Evolutionary conservation across 2,888 invertebrate species (phyloP), one percentile per base, ranked within the genome.

Genomic region (Oligia latruncula): DNA sequence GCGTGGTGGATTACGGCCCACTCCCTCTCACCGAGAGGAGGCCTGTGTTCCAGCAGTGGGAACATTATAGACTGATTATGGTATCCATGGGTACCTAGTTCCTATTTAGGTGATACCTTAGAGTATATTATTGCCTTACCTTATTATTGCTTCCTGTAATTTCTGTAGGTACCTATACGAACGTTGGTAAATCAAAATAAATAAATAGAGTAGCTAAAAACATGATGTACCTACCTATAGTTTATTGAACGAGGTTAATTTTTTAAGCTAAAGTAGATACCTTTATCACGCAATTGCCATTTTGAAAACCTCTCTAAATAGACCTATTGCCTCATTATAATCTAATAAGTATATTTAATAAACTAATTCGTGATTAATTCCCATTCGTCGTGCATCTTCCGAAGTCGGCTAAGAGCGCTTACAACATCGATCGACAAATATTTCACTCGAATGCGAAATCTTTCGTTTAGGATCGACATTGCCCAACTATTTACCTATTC

Each of bases 401-500:
- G 49, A 80, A 85, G 49, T 83, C 77, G 79, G 67, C 23, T 79
- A 71, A 72, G 71, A 40, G 67, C 72, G 64, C 68, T 92, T 91
- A 85, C 90, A 62, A 90, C 86, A 92, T 82, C 83, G 68, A 87
- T 90, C 90, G 88, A 90, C 88, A 92, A 92, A 92, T 91, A 91
- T 91, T 89, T 92, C 91, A 90, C 90, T 90, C 82, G 86, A 88
- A 91, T 84, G 83, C 89, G 85, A 90, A 88, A 89, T 90, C 84
- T 86, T 87, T 88, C 89, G 87, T 87, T 89, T 89, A 81, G 82
- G 84, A 86, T 88, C 84, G 82, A 87, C 58, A 84, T 92, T 92
- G 86, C 91, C 49, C 66, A 91, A 92, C 87, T 89, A 87, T 91
- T 92, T 93, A 90, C 91, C 90, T 92, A 93, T 93, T 93, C 92